Percentiles rank a stretch among this genome's conserved stretches.
Conservation (phyloP, 2,113 vertebrate species). For the Prionailurus viverrinus region DNA sequence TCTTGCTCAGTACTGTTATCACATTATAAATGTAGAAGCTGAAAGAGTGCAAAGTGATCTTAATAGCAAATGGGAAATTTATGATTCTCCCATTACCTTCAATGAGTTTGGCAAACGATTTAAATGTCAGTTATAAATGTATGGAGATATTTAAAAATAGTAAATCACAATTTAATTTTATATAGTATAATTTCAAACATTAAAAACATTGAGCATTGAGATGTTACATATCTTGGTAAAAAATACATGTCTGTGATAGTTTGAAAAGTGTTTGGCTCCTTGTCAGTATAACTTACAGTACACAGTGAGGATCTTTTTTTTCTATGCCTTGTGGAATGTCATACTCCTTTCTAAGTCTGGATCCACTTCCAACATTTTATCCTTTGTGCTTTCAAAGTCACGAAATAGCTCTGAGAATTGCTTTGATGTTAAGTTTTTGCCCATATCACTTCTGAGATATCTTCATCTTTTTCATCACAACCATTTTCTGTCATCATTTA, state of each 20-base stretch:
- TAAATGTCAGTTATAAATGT: background rate
- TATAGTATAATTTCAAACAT: background rate
- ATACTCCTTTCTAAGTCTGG: background rate
- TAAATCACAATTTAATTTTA: background rate
- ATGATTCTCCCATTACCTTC: background rate
- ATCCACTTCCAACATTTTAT: background rate
- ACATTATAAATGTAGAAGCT: background rate
- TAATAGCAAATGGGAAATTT: background rate
- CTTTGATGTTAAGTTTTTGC: background rate
- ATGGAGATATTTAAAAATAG: background rate
- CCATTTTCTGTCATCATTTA: background rate
- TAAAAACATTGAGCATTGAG: background rate
- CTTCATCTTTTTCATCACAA: background rate
- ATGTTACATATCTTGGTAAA: background rate
- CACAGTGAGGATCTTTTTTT: background rate
- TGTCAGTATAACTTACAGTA: background rate
- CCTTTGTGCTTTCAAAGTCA: background rate
- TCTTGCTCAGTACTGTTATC: background rate
- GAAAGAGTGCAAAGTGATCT: background rate
- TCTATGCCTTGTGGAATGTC: background rate
- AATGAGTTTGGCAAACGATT: background rate
- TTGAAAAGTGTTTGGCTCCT: background rate
- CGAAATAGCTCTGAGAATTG: background rate
- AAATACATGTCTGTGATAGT: background rate
- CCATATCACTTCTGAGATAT: background rate